Evolutionary conservation across 1,140 invertebrate genomes (phyloP), one percentile per base, ranked within the genome.

Genomic region (Streblospio benedicti): DNA sequence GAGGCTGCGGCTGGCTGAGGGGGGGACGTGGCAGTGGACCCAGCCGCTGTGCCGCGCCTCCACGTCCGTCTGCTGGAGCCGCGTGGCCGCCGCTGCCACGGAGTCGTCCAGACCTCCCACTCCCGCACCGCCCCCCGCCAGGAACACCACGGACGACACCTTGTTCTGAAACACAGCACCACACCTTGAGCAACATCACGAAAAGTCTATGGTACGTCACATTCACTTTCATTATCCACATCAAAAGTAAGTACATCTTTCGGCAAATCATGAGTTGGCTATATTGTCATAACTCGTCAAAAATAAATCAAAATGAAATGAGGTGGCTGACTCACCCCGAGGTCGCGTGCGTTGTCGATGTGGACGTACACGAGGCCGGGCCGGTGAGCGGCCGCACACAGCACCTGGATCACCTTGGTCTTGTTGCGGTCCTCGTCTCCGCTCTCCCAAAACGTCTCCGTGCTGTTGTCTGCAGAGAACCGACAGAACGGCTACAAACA

Each of bases 371-470:
- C 73, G 56, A 88, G 81, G 45, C 81, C 81, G 1, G 86, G 85
- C 62, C 81, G 82, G 33, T 82, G 60, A 47, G 70, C 65, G 6
- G 67, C 60, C 16, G 67, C 64, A 57, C 69, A 71, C 25, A 64
- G 67, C 43, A 74, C 67, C 62, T 69, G 73, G 6, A 77, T 57
- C 6, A 65, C 63, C 60, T 97, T 95, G 1, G 88, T 86, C 75
- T 92, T 92, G 71, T 93, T 93, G 54, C 83, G 70, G 76, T 97
- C 93, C 71, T 97, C 94, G 67, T 98, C 94, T 2, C 93, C 93
- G 60, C 92, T 96, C 79, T 99, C 95, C 95, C 95, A 99, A 76
- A 98, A 99, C 0, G 95, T 98, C 78, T 99, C 95, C 0, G 93
- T 97, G 1, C 91, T 93, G 67, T 87, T 88, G 75, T 98, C 95